Base-by-base conservation (phyloP, 2,113 vertebrate genomes). In the Etia nguti region DNA sequence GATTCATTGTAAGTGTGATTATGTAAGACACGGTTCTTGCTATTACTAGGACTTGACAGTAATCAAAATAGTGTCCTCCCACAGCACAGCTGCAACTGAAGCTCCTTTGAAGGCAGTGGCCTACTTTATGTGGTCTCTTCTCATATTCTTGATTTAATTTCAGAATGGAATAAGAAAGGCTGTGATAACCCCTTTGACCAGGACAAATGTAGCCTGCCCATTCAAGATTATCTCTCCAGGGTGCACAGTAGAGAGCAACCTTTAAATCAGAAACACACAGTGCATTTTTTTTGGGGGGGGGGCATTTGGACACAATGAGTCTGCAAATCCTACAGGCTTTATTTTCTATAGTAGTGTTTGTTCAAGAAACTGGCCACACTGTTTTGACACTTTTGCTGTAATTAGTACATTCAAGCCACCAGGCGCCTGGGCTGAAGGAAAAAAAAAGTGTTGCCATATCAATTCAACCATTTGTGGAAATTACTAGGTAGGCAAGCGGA, bases 61-160 rank as follows among this genome's bases (percentile, higher is more conserved):
- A 90, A 94, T 94, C 93, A 93, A 94, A 93, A 94, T 93, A 93
- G 92, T 86, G 89, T 95, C 92, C 92, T 94, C 91, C 94, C 93
- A 92, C 93, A 87, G 86, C 90, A 87, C 83, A 90, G 87, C 86
- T 43, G 20, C 85, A 81, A 56, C 87, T 29, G 87, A 87, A 84
- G 89, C 89, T 87, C 89, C 87, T 90, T 86, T 91, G 91, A 94
- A 94, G 89, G 88, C 94, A 89, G 88, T 85, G 90, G 89, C 91
- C 93, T 90, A 92, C 88, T 94, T 94, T 90, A 80, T 54, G 65
- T 85, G 55, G 80, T 89, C 91, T 87, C 75, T 5, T 90, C 85
- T 87, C 59, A 88, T 86, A 84, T 56, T 93, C 93, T 73, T 92
- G 92, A 94, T 94, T 93, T 85, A 81, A 93, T 92, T 95, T 93